Evolutionary conservation across 2,888 invertebrate genomes (phyloP).

Genomic region (Cheilosia pagana): DNA sequence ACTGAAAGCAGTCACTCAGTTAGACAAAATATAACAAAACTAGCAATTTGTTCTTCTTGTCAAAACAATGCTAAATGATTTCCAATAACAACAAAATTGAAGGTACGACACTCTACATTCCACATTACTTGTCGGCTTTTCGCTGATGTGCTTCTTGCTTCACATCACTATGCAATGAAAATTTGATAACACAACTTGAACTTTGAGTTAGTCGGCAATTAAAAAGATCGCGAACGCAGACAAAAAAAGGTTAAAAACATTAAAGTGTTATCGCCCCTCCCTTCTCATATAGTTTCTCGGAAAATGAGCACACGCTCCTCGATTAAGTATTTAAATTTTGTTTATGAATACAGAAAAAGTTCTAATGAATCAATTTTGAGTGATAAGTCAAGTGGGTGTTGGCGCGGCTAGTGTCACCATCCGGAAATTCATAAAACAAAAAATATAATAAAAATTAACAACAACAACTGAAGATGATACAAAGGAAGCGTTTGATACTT

Average conservation of each 20-base stretch:
- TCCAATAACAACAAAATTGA: no score
- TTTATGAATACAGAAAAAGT: background rate
- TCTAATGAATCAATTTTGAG: slow-evolving; percentile 15
- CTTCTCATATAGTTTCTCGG: background rate
- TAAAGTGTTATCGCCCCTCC: slow-evolving; percentile 42
- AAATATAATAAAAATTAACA: background rate
- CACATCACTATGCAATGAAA: background rate
- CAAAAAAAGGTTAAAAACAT: slow-evolving; percentile 36
- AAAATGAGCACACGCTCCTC: slow-evolving; percentile 16
- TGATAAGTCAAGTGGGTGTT: slow-evolving; percentile 36
- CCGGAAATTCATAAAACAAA: slow-evolving; percentile 28
- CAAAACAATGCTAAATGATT: no score
- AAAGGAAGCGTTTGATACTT: slow-evolving; percentile 16
- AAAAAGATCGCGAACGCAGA: slow-evolving; percentile 20
- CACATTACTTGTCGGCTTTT: slow-evolving; percentile 23
- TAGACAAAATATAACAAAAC: no score
- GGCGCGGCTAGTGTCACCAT: slow-evolving; percentile 37
- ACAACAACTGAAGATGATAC: background rate
- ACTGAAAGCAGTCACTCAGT: no score
- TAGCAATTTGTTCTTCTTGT: no score
- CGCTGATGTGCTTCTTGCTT: no score
- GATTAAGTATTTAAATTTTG: slow-evolving; percentile 6
- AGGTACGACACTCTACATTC: background rate
- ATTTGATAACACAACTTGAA: slow-evolving; percentile 43
- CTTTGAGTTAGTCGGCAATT: slow-evolving; percentile 40